phyloP scores from a whole-genome alignment of 2,113 vertebrate genomes.

The Sardina pilchardus region DNA sequence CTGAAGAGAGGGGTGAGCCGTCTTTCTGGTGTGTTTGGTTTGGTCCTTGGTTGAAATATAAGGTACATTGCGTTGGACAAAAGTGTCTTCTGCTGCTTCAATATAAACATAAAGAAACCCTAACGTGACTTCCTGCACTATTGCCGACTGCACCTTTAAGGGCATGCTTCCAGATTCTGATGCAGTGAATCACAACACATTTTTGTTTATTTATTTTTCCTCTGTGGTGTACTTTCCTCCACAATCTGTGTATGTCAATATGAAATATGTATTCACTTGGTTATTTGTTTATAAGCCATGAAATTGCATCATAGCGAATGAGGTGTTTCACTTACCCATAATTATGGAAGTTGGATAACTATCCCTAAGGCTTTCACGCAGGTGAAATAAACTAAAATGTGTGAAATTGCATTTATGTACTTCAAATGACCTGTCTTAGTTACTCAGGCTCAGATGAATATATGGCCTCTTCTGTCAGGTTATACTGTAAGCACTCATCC shows the following conservation, averaged over 20 bases:
- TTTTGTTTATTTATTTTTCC: neutral
- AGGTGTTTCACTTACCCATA: neutral
- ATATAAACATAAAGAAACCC: too few relatives aligned
- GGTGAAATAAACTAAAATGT: neutral
- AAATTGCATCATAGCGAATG: neutral
- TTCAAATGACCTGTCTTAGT: neutral
- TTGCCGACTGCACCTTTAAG: too few relatives aligned
- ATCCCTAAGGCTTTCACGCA: neutral
- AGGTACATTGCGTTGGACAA: too few relatives aligned
- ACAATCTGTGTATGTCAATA: neutral
- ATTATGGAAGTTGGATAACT: neutral
- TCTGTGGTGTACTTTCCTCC: neutral
- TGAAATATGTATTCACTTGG: neutral
- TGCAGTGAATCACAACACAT: neutral
- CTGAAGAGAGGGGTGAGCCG: too few relatives aligned
- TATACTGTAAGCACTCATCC: neutral
- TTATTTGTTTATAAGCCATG: neutral
- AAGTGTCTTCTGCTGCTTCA: too few relatives aligned
- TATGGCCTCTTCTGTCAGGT: neutral
- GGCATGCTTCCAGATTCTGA: neutral
- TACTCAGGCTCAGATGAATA: neutral
- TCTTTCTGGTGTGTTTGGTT: too few relatives aligned
- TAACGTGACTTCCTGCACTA: too few relatives aligned
- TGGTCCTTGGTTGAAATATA: too few relatives aligned
- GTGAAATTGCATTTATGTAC: constrained; percentile 16